These are phyloP conservation scores for Drosophila tani DNA, from an alignment of 1,140 invertebrate genomes.

Conservation along the genomic window DNA sequence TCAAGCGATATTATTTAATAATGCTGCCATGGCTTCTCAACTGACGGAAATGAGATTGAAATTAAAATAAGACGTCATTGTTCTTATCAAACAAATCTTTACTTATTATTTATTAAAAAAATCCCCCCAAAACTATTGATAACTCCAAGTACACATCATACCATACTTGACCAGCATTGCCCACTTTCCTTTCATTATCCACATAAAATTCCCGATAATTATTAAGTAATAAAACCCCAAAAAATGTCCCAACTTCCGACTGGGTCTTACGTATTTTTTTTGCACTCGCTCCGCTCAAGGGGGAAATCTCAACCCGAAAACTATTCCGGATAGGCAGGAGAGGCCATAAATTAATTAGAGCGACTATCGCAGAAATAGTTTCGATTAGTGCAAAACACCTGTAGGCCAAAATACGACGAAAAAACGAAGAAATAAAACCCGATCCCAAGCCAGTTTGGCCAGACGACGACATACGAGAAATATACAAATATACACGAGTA, in stretches of 20 bases:
- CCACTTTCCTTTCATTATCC: not conserved
- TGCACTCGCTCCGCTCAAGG: slow-evolving; percentile 14
- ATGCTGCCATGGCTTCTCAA: too few species aligned
- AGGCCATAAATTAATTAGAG: slow-evolving; percentile 76
- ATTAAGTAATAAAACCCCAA: not conserved
- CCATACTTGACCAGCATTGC: not conserved
- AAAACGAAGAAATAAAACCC: slow-evolving; percentile 36
- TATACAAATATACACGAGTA: slow-evolving; percentile 36
- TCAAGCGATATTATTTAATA: too few species aligned
- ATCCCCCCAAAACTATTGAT: not conserved
- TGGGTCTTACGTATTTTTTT: slow-evolving; percentile 14
- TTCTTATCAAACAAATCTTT: not conserved
- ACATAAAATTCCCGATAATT: not conserved
- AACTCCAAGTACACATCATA: not conserved
- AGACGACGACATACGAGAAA: slow-evolving; percentile 43
- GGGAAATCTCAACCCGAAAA: slow-evolving; percentile 31
- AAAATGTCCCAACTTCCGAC: slow-evolving; percentile 18
- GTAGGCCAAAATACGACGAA: slow-evolving; percentile 54
- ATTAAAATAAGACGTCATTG: not conserved
- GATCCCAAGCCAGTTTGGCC: slow-evolving; percentile 70
- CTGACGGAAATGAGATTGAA: not conserved
- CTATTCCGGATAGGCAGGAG: slow-evolving; percentile 46
- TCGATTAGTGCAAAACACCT: slow-evolving; percentile 83
- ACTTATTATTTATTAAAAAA: not conserved
- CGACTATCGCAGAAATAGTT: slow-evolving; percentile 65